phyloP scores from a whole-genome alignment of 2,797 vertebrate genomes.

The Zenarchopterus dispar region DNA sequence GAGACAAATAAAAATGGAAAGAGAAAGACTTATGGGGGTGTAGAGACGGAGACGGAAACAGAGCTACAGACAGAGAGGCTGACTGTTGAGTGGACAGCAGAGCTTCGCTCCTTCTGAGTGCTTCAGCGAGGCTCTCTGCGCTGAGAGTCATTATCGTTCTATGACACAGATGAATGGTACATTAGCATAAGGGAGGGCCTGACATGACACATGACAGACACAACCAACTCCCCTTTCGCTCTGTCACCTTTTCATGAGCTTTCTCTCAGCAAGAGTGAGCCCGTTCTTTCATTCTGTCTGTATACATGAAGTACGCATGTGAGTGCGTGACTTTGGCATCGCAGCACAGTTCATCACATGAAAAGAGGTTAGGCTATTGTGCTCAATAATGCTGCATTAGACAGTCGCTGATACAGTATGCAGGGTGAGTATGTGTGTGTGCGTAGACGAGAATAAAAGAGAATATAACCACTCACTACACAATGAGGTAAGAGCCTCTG shows the following conservation, averaged over 20 bases:
- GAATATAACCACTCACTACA: slow-evolving; percentile 63
- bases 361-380: slow-evolving; percentile 51
- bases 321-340: slow-evolving; percentile 37
- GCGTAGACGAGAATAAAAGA: slow-evolving; percentile 66
- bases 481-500: slow-evolving; percentile 68
- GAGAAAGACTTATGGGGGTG: no score
- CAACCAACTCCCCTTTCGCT: slow-evolving; percentile 38
- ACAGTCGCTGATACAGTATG: slow-evolving; percentile 26
- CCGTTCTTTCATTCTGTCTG: slow-evolving; percentile 28
- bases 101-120: slow-evolving; percentile 48
- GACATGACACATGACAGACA: slow-evolving; percentile 60
- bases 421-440: slow-evolving; percentile 32
- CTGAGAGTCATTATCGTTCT: slow-evolving; percentile 66
- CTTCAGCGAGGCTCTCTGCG: slow-evolving; percentile 44
- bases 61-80: slow-evolving; percentile 8
- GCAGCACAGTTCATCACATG: slow-evolving; percentile 34
- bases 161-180: slow-evolving; percentile 70
- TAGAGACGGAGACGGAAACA: neutral
- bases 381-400: slow-evolving; percentile 25
- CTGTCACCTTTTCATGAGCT: slow-evolving; percentile 40
- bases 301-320: slow-evolving; percentile 28
- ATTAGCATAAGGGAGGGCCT: slow-evolving; percentile 67
- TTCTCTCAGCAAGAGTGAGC: slow-evolving; percentile 20
- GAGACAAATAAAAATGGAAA: neutral
- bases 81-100: slow-evolving; percentile 43